Base-by-base conservation (phyloP, 1,140 invertebrate genomes). In the Zophobas morio region DNA sequence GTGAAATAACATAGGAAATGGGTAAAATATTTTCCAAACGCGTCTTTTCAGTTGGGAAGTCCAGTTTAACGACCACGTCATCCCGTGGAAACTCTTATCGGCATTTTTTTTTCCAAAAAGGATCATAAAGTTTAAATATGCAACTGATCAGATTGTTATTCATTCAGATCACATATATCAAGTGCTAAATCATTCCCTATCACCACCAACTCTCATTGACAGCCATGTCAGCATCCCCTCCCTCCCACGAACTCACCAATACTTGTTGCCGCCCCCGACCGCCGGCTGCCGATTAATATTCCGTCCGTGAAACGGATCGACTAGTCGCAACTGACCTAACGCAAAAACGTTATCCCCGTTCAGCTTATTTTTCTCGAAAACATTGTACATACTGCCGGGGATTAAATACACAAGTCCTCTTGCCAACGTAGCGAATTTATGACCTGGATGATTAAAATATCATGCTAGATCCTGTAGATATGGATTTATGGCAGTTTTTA, bases 401-500 rank as follows among this genome's bases (percentile, higher is more conserved):
- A 63, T 63, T 63, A 63, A 8, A 3, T 37, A 34, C 57, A 39
- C 36, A 40, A 63, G 32, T 6, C 37, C 57, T 39, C 8, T 39
- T 63, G 36, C 57, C n/a, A 40, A 63, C 57, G 57, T 37, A 39
- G 35, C 20, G 39, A 42, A 66, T 66, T 66, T 66, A 66, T 46
- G 39, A 33, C 39, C 36, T 0, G 39, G 8, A 66, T 66, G 60
- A 66, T 66, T 66, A 46, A 66, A 66, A 66, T 32, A 66, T 66
- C 60, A 46, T 66, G 60, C 60, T 66, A 42, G 34, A 60, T 40
- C 33, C 20, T 42, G 36, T 40, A 66, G 3, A 60, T 60, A n/a
- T 39, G 60, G 60, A 66, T 66, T 66, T 66, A 66, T 66, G 60
- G 60, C 60, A 42, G 60, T 66, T 66, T 66, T 66, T 66, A 42